A percentile compares a stretch with the other conserved stretches of the same genome.
Conservation (phyloP, 1,140 invertebrate species). For the Drosophila rhopaloa region DNA sequence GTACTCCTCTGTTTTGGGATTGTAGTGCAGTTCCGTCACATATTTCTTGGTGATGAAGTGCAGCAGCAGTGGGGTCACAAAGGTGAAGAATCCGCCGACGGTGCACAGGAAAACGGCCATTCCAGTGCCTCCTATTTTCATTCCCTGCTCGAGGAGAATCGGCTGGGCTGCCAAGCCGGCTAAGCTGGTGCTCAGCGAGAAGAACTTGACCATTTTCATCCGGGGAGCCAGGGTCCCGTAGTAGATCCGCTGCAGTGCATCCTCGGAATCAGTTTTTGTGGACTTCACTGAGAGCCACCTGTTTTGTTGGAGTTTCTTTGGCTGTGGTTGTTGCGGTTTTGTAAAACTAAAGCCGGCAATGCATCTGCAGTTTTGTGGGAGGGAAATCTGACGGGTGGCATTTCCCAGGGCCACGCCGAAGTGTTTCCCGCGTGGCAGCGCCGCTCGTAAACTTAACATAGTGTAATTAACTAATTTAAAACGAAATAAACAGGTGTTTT, state of each 20-base stretch:
- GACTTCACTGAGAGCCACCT: constrained; percentile 7
- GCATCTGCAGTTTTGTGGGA: constrained; percentile 15
- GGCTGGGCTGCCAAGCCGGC: constrained; percentile 90
- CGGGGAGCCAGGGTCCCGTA: constrained; percentile 88
- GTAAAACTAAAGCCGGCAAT: constrained; percentile 15
- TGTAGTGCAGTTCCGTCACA: constrained; percentile 91
- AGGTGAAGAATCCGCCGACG: constrained; percentile 91
- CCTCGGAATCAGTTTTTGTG: constrained; percentile 7
- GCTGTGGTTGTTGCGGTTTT: constrained; percentile 6
- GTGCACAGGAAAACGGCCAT: constrained; percentile 87
- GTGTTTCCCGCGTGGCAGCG: constrained; percentile 40
- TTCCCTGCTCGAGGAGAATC: constrained; percentile 87
- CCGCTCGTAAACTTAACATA: constrained; percentile 56
- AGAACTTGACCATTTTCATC: constrained; percentile 90
- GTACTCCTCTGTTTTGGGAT: constrained; percentile 88
- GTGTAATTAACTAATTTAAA: constrained; percentile 8
- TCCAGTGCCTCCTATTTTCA: constrained; percentile 86
- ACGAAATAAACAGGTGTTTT: constrained; percentile 23
- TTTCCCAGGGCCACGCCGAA: constrained; percentile 19
- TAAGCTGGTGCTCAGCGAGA: constrained; percentile 91
- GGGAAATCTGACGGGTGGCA: constrained; percentile 6
- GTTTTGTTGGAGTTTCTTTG: constrained; percentile 36
- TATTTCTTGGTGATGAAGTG: constrained; percentile 95
- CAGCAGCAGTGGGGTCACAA: constrained; percentile 92
- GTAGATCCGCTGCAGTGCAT: constrained; percentile 85